Evolutionary conservation across 2,797 vertebrate genomes (phyloP).

Genomic region (Hyperoplus lanceolatus): DNA sequence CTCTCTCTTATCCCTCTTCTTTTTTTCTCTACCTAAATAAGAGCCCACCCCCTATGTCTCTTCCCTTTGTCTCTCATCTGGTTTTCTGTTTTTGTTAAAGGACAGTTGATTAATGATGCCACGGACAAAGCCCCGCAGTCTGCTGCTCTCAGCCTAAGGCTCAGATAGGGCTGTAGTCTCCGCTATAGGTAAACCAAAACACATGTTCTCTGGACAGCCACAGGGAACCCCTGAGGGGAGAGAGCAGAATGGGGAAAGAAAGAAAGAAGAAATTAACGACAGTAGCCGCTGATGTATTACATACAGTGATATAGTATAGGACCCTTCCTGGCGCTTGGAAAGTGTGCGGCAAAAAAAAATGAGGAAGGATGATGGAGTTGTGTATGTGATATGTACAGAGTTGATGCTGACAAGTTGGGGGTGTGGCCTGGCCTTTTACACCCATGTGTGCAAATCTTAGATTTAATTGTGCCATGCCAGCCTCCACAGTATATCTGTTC

Average conservation of each 20-base stretch:
- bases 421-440: constrained; percentile 39
- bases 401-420: constrained; percentile 13
- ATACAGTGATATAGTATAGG: constrained; percentile 59
- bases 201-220: constrained; percentile 77
- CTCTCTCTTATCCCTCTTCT: constrained; percentile 49
- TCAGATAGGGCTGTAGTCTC: constrained; percentile 61
- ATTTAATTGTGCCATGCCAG: constrained; percentile 18
- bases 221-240: constrained; percentile 68
- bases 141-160: constrained; percentile 67
- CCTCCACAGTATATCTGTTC: constrained; percentile 18
- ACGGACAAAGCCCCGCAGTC: constrained; percentile 82
- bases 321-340: constrained; percentile 45
- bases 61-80: constrained; percentile 88
- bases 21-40: constrained; percentile 71
- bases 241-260: constrained; percentile 19
- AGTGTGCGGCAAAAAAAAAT: constrained; percentile 45
- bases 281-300: constrained; percentile 66
- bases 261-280: constrained; percentile 60
- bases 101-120: constrained; percentile 87
- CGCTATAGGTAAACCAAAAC: constrained; percentile 82
- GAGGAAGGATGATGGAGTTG: constrained; percentile 23
- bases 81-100: constrained; percentile 86
- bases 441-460: constrained; percentile 30
- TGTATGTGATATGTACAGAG: constrained; percentile 13
- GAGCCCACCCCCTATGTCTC: constrained; percentile 75